These are phyloP conservation scores for Sycon ciliatum DNA, from an alignment of 37 sponge, comb jelly and placozoan species.

Conservation along the genomic window DNA sequence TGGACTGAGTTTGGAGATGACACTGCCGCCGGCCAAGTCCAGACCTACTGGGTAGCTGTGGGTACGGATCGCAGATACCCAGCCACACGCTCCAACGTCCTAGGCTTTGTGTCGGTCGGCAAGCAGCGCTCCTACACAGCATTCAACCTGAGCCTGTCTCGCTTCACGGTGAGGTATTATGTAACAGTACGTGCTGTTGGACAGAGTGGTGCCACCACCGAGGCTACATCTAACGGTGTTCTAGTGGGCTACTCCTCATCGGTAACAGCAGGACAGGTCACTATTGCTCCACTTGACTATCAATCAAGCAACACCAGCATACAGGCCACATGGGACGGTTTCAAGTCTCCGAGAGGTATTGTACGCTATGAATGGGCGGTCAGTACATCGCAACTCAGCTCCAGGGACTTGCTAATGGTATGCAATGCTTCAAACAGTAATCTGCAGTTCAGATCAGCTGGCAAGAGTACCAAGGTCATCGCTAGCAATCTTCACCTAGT, in stretches of 20 bases:
- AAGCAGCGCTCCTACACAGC: slow-evolving; percentile 37
- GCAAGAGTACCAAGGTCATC: slow-evolving; percentile 21
- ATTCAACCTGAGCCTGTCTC: slow-evolving; percentile 39
- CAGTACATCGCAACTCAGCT: slow-evolving; percentile 13
- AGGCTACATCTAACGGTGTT: slow-evolving; percentile 69
- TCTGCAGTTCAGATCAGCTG: slow-evolving; percentile 33
- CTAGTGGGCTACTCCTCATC: slow-evolving; percentile 28
- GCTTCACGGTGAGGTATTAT: slow-evolving; percentile 40
- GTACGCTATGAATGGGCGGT: slow-evolving; percentile 64
- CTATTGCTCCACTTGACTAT: slow-evolving; percentile 24
- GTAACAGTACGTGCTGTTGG: slow-evolving; percentile 69
- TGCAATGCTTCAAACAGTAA: slow-evolving; percentile 29
- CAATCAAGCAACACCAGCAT: slow-evolving; percentile 42
- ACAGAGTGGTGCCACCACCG: slow-evolving; percentile 46
- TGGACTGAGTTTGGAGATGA: slow-evolving; percentile 65
- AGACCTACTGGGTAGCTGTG: slow-evolving; percentile 54
- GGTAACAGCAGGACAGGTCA: slow-evolving; percentile 47
- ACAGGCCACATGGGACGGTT: slow-evolving; percentile 46
- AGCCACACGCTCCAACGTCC: slow-evolving; percentile 55
- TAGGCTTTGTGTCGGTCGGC: slow-evolving; percentile 52
- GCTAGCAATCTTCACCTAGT: slow-evolving; percentile 23
- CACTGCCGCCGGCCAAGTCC: slow-evolving; percentile 39
- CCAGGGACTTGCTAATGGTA: slow-evolving; percentile 14
- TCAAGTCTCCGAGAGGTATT: slow-evolving; percentile 60
- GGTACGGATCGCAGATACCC: slow-evolving; percentile 50